Conservation (phyloP, 1,140 invertebrate species). For the Eumeta japonica region DNA sequence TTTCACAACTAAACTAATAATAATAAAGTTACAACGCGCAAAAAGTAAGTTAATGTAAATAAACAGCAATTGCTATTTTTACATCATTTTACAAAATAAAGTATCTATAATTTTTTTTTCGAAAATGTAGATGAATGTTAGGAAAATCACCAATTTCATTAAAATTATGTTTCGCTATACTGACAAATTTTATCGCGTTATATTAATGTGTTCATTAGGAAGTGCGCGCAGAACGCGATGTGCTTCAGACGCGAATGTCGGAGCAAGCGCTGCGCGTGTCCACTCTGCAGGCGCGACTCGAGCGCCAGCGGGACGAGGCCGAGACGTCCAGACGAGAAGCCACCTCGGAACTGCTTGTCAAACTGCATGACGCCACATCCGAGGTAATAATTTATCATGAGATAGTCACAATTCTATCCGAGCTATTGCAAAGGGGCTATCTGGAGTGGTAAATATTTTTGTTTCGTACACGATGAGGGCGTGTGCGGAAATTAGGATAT, state of each 20-base stretch:
- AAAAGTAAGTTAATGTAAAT: too few species aligned
- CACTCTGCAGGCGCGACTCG: constrained; percentile 72
- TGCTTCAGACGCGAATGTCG: constrained; percentile 74
- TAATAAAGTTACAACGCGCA: too few species aligned
- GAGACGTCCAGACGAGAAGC: constrained; percentile 68
- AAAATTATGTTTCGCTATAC: background rate
- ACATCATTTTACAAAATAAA: too few species aligned
- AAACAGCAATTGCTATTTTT: background rate
- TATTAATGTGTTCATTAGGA: constrained; percentile 69
- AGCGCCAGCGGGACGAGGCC: constrained; percentile 72
- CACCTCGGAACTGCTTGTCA: constrained; percentile 65
- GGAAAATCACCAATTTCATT: too few species aligned
- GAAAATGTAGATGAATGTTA: too few species aligned
- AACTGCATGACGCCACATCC: constrained; percentile 64
- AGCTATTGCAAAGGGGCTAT: too few species aligned
- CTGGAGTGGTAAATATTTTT: too few species aligned
- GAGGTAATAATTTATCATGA: constrained; percentile 22
- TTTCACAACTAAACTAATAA: too few species aligned
- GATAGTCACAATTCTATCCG: background rate
- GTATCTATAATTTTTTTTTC: too few species aligned
- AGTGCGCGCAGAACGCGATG: constrained; percentile 74
- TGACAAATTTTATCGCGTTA: constrained; percentile 3
- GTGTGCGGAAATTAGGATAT: too few species aligned
- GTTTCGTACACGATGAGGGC: too few species aligned
- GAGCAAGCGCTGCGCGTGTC: constrained; percentile 79